Evolutionary conservation across 64 coral and sea anemone species (phyloP), one percentile per base, ranked within the genome.

Genomic region (Pocillopora damicornis): DNA sequence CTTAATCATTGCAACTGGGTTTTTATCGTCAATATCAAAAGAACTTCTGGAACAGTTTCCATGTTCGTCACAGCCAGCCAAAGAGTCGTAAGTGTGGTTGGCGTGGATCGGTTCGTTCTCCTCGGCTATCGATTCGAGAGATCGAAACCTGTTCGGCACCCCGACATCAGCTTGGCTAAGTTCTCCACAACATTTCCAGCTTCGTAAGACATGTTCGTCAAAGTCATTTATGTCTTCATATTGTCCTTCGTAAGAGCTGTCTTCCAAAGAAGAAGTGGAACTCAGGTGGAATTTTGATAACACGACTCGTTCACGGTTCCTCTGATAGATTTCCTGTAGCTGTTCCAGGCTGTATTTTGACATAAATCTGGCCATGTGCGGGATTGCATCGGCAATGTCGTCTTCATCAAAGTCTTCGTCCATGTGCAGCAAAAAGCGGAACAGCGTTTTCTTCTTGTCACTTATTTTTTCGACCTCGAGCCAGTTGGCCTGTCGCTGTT

Each of bases 401-500:
- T 95, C 93, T 18, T 95, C 93, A 58, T 81, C 71, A 38, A 87
- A 92, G 45, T 92, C 87, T 37, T 77, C 42, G 57, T 84, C 73
- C 15, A 26, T 56, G 35, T 63, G 42, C 1, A 95, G 80, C 30
- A 95, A 20, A 0, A 61, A 82, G 13, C 71, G 78, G 15, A 95
- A 38, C 22, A 95, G 79, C 1, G 51, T 37, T 30, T 62, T 36
- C 59, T 95, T 95, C 37, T 88, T 95, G 5, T n/a, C 20, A 36
- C 80, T 92, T 20, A 65, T 68, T 11, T 77, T 91, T 85, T 76
- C 78, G 9, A 45, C 13, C 18, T 76, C 51, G 35, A 95, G 57
- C 93, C 93, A 95, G 72, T 91, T 91, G 10, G 73, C 88, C 77
- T 91, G 89, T 10, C 93, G 86, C 18, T 88, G 86, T 18, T 95